A percentile compares a stretch with the other conserved stretches of the same genome.
These are phyloP conservation scores for Cyprinodon diabolis DNA, from an alignment of 2,797 vertebrate genomes.

Conservation along the genomic window DNA sequence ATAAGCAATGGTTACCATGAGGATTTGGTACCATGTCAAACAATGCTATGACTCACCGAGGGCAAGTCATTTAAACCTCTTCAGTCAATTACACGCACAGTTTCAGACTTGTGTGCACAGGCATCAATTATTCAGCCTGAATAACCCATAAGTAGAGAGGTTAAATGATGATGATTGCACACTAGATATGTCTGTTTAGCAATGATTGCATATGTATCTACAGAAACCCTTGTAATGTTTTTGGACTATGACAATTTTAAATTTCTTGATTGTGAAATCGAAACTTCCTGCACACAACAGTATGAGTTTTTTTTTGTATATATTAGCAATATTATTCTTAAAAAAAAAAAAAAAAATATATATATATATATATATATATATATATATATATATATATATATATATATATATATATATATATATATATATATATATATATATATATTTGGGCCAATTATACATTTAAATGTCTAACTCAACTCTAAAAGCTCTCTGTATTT, in stretches of 20 bases:
- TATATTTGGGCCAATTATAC: neutral
- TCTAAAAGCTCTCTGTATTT: conserved; percentile 30
- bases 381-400: neutral
- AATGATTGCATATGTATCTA: neutral
- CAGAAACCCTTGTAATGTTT: neutral
- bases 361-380: too few relatives aligned
- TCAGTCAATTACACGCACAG: conserved; percentile 38
- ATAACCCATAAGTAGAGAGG: conserved; percentile 20
- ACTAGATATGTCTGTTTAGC: conserved; percentile 10
- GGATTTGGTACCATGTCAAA: conserved; percentile 31
- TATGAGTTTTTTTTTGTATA: neutral
- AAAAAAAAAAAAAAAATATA: too few relatives aligned
- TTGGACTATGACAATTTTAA: neutral
- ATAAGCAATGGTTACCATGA: conserved; percentile 17
- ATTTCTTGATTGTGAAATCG: neutral
- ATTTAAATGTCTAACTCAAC: neutral
- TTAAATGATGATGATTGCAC: conserved; percentile 20
- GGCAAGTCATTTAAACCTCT: conserved; percentile 43
- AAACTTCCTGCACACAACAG: neutral
- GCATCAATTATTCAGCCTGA: conserved; percentile 48
- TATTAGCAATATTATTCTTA: neutral
- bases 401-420: too few relatives aligned
- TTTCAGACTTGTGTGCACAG: conserved; percentile 65
- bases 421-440: too few relatives aligned
- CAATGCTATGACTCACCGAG: conserved; percentile 37